A percentile compares a stretch with the other conserved stretches of the same genome.
Evolutionary conservation across 2,888 invertebrate genomes (phyloP).

Genomic region (Teleogryllus oceanicus): DNA sequence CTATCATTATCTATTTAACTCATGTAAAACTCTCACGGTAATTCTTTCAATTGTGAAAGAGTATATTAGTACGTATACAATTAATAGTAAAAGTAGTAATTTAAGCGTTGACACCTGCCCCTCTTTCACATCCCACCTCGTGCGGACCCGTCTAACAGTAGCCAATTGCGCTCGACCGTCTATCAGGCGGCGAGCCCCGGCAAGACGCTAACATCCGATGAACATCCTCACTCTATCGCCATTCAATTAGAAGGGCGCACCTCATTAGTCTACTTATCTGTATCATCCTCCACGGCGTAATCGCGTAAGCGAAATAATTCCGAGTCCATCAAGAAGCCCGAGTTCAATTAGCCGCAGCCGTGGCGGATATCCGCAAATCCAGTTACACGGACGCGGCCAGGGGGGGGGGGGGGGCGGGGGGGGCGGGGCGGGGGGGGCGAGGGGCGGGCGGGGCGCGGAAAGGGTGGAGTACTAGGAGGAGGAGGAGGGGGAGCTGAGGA

Average conservation of each 20-base stretch:
- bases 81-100: too few relatives aligned
- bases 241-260: constrained; percentile 9
- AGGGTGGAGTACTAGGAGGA: neutral
- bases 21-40: too few relatives aligned
- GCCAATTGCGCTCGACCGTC: too few relatives aligned
- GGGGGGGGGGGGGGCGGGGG: neutral
- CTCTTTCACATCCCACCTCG: too few relatives aligned
- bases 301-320: constrained; percentile 18
- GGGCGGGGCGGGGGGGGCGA: neutral
- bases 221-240: constrained; percentile 18
- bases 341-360: neutral
- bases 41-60: too few relatives aligned
- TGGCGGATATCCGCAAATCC: constrained; percentile 18
- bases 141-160: too few relatives aligned
- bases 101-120: too few relatives aligned
- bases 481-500: neutral
- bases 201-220: neutral
- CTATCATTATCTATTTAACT: too few relatives aligned
- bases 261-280: constrained; percentile 10
- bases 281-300: neutral
- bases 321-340: constrained; percentile 18
- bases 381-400: constrained; percentile 10
- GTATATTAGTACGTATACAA: too few relatives aligned
- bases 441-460: neutral
- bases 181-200: too few relatives aligned